Conservation (phyloP, 2,113 vertebrate genomes). For the Lepidothrix coronata region DNA sequence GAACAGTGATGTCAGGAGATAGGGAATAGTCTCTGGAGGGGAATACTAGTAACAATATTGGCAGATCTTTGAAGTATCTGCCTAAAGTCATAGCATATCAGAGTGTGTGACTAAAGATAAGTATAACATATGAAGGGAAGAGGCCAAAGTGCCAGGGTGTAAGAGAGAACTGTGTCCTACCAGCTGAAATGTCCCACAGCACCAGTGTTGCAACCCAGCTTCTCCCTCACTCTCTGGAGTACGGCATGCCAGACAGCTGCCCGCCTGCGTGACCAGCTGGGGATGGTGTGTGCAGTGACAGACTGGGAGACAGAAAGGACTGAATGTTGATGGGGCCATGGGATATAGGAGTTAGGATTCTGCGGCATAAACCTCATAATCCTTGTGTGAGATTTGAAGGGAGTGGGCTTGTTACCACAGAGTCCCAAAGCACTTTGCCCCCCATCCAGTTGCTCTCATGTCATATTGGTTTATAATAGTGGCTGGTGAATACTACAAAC, state of each 20-base stretch:
- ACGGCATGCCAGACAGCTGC: fast-evolving
- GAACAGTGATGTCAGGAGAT: background rate
- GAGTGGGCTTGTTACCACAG: background rate
- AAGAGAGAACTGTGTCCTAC: background rate
- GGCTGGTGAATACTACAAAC: background rate
- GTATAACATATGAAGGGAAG: background rate
- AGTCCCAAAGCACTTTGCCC: background rate
- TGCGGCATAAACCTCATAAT: background rate
- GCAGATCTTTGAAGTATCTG: background rate
- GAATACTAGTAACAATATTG: background rate
- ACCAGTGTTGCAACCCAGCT: background rate
- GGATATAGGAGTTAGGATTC: background rate
- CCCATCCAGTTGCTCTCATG: background rate
- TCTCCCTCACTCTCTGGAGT: background rate
- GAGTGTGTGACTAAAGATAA: background rate
- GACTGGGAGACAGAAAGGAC: background rate
- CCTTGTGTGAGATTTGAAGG: background rate
- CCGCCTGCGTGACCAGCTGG: background rate
- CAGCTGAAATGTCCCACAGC: background rate
- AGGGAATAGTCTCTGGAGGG: background rate
- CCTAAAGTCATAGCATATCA: background rate
- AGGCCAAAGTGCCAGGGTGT: background rate
- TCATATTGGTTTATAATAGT: background rate
- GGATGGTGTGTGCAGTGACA: no score
- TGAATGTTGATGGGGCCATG: background rate